Evolutionary conservation across 2,797 vertebrate species (phyloP).

Genomic region (Limnodromus scolopaceus): DNA sequence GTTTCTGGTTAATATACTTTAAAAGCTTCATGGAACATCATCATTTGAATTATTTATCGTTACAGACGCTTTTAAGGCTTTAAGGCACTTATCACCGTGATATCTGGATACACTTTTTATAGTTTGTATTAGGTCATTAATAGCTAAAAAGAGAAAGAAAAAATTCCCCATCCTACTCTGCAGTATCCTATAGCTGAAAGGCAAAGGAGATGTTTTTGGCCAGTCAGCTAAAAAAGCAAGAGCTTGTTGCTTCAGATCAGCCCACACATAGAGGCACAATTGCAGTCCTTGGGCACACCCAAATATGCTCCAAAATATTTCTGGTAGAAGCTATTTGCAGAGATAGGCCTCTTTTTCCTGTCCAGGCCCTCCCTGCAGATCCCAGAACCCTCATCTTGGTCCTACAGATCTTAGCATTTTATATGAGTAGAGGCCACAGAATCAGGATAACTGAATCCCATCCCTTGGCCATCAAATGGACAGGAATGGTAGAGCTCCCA

Average conservation of each 20-base stretch:
- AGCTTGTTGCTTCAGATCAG: not conserved
- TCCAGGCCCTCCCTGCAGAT: not conserved
- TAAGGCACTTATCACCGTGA: slow-evolving; percentile 25
- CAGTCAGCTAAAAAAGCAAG: not conserved
- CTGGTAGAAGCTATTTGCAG: not conserved
- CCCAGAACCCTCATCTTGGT: not conserved
- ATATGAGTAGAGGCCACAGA: not conserved
- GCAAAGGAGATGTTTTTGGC: not conserved
- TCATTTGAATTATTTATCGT: slow-evolving; percentile 57
- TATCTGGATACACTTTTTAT: slow-evolving; percentile 29
- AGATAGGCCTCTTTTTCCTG: not conserved
- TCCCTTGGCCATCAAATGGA: not conserved
- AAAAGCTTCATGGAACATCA: slow-evolving; percentile 29
- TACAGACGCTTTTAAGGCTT: slow-evolving; percentile 26
- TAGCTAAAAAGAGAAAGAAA: not conserved
- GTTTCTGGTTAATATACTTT: slow-evolving; percentile 48
- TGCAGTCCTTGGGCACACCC: not conserved
- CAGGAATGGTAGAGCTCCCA: not conserved
- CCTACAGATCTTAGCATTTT: not conserved
- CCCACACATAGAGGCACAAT: not conserved
- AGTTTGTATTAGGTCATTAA: slow-evolving; percentile 11
- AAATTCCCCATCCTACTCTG: not conserved
- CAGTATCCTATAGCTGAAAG: not conserved
- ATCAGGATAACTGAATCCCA: not conserved
- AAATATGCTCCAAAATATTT: not conserved